Conservation (phyloP, 2,797 vertebrate species). For the Myripristis murdjan region DNA sequence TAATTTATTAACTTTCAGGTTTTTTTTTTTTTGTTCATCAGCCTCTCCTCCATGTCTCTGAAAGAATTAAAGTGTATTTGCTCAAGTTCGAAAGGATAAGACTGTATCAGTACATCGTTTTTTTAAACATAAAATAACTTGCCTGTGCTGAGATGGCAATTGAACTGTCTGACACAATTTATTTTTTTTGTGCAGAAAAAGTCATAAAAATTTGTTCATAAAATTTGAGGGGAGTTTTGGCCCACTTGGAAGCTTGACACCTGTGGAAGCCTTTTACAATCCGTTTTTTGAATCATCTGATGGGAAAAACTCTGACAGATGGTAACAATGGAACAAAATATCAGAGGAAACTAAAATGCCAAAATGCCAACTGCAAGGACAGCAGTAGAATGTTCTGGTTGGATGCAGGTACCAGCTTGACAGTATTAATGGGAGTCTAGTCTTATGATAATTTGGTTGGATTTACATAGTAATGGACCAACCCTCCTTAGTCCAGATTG, state of each 20-base stretch:
- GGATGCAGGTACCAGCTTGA: conserved; percentile 28
- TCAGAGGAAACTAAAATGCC: background rate
- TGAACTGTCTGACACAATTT: too few species aligned
- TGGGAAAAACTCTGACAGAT: background rate
- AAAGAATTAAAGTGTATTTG: too few species aligned
- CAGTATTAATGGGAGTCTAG: conserved; percentile 13
- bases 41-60: too few species aligned
- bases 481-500: conserved; percentile 41
- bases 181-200: too few species aligned
- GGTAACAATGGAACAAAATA: background rate
- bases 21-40: too few species aligned
- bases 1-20: too few species aligned
- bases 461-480: conserved; percentile 60
- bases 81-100: too few species aligned
- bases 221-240: too few species aligned
- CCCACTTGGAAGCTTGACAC: background rate
- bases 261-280: conserved; percentile 1
- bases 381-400: background rate
- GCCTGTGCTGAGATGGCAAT: too few species aligned
- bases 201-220: too few species aligned
- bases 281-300: background rate
- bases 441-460: conserved; percentile 35
- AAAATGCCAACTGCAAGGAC: background rate
- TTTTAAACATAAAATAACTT: too few species aligned
- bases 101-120: too few species aligned